Evolutionary conservation across 2,797 vertebrate species (phyloP).

Genomic region (Loris lydekkerianus): DNA sequence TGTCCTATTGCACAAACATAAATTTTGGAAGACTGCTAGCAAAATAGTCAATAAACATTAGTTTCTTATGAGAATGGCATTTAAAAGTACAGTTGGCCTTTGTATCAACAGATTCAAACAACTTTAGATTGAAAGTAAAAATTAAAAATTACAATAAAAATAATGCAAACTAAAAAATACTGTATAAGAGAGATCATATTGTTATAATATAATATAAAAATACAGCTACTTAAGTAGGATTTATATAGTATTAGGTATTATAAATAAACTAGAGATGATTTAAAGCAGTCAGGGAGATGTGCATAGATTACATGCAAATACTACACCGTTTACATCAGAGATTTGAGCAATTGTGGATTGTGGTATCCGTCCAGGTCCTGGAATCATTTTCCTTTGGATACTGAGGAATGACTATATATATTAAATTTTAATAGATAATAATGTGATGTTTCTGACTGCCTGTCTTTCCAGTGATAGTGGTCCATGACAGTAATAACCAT

Average conservation of each 20-base stretch:
- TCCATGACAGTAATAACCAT: not conserved
- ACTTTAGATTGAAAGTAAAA: not conserved
- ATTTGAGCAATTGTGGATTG: not conserved
- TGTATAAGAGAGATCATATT: not conserved
- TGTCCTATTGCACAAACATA: not conserved
- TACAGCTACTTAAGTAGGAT: not conserved
- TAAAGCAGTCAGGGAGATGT: not conserved
- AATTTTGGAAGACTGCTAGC: not conserved
- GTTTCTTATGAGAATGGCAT: not conserved
- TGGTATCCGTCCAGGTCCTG: not conserved
- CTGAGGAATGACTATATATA: not conserved
- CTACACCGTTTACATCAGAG: not conserved
- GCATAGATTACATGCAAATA: not conserved
- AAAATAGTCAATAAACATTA: not conserved
- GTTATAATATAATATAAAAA: too few relatives aligned
- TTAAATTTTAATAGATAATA: not conserved
- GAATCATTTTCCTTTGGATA: not conserved
- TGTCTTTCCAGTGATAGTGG: not conserved
- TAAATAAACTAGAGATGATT: not conserved
- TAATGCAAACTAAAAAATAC: not conserved
- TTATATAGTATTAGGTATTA: not conserved
- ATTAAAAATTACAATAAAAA: not conserved
- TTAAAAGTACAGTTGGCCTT: not conserved
- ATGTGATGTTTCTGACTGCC: not conserved
- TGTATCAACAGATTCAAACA: not conserved